phyloP scores from a whole-genome alignment of 2,113 vertebrate species.

The Thamnaconus septentrionalis region DNA sequence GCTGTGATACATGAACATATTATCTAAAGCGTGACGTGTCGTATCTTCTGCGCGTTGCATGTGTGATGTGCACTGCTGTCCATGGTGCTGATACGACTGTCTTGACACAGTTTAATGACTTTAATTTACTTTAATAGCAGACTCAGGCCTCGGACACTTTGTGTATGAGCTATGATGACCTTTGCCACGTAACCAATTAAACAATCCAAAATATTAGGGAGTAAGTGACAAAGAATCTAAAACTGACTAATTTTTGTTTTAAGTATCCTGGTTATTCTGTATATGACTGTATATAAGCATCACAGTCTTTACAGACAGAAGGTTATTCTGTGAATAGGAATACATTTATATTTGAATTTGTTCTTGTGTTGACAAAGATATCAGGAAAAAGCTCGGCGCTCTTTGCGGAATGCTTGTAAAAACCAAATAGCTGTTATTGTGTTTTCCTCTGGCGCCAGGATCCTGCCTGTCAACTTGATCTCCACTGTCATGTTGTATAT shows the following conservation, averaged over 20 bases:
- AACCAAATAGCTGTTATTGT: neutral
- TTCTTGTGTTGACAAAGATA: neutral
- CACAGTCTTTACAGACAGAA: neutral
- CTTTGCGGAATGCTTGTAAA: neutral
- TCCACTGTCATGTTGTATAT: slow-evolving; percentile 26
- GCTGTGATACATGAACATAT: neutral
- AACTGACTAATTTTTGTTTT: too few relatives aligned
- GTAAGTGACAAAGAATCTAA: too few relatives aligned
- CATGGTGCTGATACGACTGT: neutral
- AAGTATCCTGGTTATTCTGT: too few relatives aligned
- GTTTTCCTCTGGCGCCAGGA: neutral
- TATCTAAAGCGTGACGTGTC: neutral
- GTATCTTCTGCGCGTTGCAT: neutral
- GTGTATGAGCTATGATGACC: too few relatives aligned
- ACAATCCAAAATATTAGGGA: too few relatives aligned
- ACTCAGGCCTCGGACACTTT: neutral
- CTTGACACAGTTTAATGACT: neutral
- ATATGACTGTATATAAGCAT: neutral
- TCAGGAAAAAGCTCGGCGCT: neutral
- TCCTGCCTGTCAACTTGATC: slow-evolving; percentile 24
- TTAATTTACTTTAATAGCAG: neutral
- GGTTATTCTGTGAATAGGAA: too few relatives aligned
- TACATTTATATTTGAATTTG: neutral
- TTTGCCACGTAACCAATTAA: too few relatives aligned
- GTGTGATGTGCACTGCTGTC: neutral